A percentile compares a stretch with the other conserved stretches of the same genome.
Evolutionary conservation across 2,113 vertebrate genomes (phyloP).

Genomic region (Jaculus jaculus): DNA sequence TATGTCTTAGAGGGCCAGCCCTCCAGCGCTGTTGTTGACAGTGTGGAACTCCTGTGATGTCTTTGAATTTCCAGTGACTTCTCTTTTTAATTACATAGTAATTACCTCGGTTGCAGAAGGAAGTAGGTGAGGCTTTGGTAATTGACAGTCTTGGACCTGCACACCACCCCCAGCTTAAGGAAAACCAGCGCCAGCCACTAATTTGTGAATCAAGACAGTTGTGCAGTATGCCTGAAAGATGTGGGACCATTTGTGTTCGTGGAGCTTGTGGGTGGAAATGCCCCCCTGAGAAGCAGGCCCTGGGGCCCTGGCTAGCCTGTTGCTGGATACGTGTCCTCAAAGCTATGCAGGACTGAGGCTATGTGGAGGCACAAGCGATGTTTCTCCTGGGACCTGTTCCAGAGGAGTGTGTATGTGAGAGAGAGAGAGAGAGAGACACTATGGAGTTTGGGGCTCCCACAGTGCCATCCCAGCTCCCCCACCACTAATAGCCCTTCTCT

Average conservation of each 20-base stretch:
- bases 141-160: not conserved
- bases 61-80: not conserved
- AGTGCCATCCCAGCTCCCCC: not conserved
- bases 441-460: too few species aligned
- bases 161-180: not conserved
- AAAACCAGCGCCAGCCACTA: not conserved
- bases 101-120: not conserved
- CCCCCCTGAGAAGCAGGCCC: not conserved
- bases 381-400: not conserved
- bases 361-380: not conserved
- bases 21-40: accelerated
- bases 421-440: too few species aligned
- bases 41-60: not conserved
- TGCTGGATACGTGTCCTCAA: not conserved
- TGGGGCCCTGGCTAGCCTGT: not conserved
- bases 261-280: not conserved
- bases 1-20: not conserved
- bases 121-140: slow-evolving; percentile 30
- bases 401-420: too few species aligned
- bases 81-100: not conserved
- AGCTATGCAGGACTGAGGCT: not conserved
- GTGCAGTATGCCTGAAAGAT: not conserved
- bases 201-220: not conserved
- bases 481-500: not conserved
- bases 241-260: not conserved